Evolutionary conservation across 2,888 invertebrate species (phyloP), one percentile per base, ranked within the genome.

Genomic region (Erebia ligea): DNA sequence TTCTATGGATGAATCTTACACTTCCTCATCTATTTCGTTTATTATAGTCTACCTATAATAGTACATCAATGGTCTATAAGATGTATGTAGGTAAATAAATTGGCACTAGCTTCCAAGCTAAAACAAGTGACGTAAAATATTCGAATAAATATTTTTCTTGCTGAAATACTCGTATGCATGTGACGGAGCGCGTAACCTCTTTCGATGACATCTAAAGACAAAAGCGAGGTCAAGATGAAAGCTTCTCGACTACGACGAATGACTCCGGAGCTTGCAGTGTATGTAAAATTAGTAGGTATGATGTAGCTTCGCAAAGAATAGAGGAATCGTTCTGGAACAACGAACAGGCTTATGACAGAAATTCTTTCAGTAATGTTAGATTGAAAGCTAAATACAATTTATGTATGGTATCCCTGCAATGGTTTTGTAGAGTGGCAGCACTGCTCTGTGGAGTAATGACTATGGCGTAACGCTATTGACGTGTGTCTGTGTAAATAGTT

Each of bases 241-340:
- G 48, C 62, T 21, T 62, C 45, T 62, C 62, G 21, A 62, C 62
- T 62, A 62, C 62, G 48, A 62, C 62, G 25, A 62, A 62, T 48
- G 48, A 62, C 45, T 15, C 62, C 21, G 1, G 62, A 62, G 62
- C 45, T 21, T 19, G 8, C 21, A 62, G 48, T 62, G 62, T 48
- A 25, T 62, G 62, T 62, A 21, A 62, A 62, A 62, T 62, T 62
- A 62, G 62, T 62, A 62, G 48, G 62, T 62, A 62, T 48, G 62
- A 62, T 48, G 62, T 21, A 48, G 62, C 62, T 62, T 21, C 21
- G 62, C 21, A 13, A 48, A 48, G 62, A 62, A 62, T 62, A 62
- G 62, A 21, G 21, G 45, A 48, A 45, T 62, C 45, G 5, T 62
- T 62, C 48, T 62, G 62, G 45, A 62, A 62, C 19, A 62, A 21